phyloP scores from a whole-genome alignment of 2,113 vertebrate species.

The Gymnobelideus leadbeateri region DNA sequence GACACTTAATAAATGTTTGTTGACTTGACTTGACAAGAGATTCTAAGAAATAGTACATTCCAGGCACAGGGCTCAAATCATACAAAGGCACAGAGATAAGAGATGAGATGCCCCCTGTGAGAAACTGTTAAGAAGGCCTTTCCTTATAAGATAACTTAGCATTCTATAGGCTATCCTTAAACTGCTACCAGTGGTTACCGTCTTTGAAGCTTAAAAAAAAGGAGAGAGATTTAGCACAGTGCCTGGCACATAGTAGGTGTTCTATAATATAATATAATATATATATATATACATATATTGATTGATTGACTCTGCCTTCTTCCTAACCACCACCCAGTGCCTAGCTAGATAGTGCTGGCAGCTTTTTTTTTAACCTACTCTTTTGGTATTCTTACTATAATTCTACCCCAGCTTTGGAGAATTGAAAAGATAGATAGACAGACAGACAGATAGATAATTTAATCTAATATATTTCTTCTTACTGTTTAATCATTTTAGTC shows the following conservation, averaged over 20 bases:
- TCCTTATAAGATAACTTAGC: neutral
- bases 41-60: neutral
- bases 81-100: neutral
- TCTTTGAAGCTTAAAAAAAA: neutral
- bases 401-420: neutral
- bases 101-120: neutral
- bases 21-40: neutral
- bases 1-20: neutral
- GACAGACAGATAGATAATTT: neutral
- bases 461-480: neutral
- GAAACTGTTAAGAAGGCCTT: neutral
- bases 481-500: neutral
- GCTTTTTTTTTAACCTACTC: neutral
- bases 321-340: neutral
- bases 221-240: neutral
- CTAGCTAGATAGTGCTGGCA: neutral
- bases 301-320: neutral
- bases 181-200: neutral
- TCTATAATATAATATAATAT: neutral
- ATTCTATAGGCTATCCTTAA: neutral
- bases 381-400: neutral
- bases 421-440: neutral
- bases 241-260: neutral
- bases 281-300: neutral
- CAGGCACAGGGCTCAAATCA: neutral